Evolutionary conservation across 2,797 vertebrate genomes (phyloP).

Genomic region (Furcifer pardalis): DNA sequence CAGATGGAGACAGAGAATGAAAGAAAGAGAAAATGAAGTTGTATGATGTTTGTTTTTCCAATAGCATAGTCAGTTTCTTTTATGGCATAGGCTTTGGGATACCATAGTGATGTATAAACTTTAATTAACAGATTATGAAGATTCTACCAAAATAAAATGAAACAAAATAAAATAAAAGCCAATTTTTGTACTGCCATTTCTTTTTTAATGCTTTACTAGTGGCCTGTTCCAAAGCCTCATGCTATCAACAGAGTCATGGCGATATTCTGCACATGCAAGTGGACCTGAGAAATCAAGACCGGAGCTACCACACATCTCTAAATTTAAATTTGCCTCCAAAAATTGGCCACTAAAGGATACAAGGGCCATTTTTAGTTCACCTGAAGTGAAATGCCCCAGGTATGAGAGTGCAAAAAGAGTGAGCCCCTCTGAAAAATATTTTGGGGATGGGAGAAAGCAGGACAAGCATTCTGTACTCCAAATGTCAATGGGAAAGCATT

Average conservation of each 20-base stretch:
- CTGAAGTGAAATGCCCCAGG: too few relatives aligned
- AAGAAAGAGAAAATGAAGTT: neutral
- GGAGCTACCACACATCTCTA: too few relatives aligned
- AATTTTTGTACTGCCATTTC: neutral
- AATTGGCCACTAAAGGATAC: too few relatives aligned
- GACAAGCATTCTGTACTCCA: neutral
- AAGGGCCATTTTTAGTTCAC: too few relatives aligned
- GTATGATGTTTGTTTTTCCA: neutral
- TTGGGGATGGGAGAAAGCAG: neutral
- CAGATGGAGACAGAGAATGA: neutral
- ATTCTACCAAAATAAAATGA: neutral
- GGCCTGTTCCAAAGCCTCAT: constrained; percentile 3
- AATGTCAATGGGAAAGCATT: neutral
- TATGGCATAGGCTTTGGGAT: neutral
- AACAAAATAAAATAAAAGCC: neutral
- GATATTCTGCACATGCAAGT: too few relatives aligned
- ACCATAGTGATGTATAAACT: neutral
- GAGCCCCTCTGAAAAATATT: neutral
- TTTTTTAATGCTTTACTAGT: neutral
- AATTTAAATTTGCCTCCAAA: too few relatives aligned
- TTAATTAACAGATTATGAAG: neutral
- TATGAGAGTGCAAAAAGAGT: neutral
- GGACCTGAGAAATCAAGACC: too few relatives aligned
- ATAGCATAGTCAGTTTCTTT: neutral
- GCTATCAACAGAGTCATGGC: neutral